Base-by-base conservation (phyloP, 2,113 vertebrate species). In the Manacus vitellinus region DNA sequence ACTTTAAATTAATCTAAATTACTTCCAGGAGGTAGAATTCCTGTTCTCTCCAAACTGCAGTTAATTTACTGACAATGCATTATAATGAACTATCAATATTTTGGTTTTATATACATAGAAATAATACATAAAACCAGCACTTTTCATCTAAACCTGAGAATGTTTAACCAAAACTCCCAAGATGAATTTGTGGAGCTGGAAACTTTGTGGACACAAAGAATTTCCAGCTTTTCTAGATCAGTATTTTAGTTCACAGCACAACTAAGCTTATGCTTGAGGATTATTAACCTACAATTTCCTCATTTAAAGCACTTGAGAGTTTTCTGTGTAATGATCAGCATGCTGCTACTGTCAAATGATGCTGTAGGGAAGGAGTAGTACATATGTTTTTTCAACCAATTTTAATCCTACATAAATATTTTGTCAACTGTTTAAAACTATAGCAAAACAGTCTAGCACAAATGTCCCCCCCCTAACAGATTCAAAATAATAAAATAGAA, bases 1-100 rank as follows among this genome's bases (percentile, higher is more conserved):
- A 35, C 30, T 82, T 88, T 72, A 88, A 93, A 61, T n/a, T 67
- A 82, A 89, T 43, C 8, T 8, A 88, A 82, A 88, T 88, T 18
- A 49, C 39, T 78, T 92, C 31, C 63, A 89, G 12, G 20, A 74
- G 6, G 11, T 70, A 78, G 31, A 70, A 43, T 43, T 89, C 52
- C 16, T 71, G 19, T 78, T 92, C 23, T 71, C 9, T 89, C 59
- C 9, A 74, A 92, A 89, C 20, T 54, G 28, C 37, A 59, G 94
- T 89, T 91, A 84, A 73, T 92, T 81, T 92, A 3, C 59, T 80
- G 24, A 16, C 9, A 75, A 59, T 41, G 55, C 14, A 75, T 37
- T 59, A 46, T 35, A 92, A 87, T 75, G 39, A 78, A 72, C 7
- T 52, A n/a, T 63, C 39, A 31, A 87, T 84, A 71, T 66, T 92